These are phyloP conservation scores for Microcebus murinus DNA, from an alignment of 2,113 vertebrate species.

Conservation along the genomic window DNA sequence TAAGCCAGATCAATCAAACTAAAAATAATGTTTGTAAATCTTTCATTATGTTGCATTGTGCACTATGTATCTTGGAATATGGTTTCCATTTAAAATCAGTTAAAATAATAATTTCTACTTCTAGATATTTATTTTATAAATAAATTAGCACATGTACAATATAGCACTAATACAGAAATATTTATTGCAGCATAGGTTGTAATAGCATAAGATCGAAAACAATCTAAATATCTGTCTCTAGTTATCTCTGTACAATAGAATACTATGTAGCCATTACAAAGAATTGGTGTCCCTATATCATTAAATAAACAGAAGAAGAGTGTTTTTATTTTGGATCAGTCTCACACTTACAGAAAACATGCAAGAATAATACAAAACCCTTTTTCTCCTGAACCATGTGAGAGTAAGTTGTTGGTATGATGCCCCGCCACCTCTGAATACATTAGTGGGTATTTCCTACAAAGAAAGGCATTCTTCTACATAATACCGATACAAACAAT, in stretches of 20 bases:
- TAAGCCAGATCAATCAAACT: constrained; percentile 3
- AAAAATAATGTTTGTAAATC: constrained; percentile 1
- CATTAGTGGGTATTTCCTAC: background rate
- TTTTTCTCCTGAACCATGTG: background rate
- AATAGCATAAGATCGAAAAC: background rate
- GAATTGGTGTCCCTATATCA: background rate
- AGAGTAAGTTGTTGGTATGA: background rate
- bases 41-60: background rate
- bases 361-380: background rate
- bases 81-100: constrained; percentile 25
- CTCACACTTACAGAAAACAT: constrained; percentile 12
- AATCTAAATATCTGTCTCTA: background rate
- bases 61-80: background rate
- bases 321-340: constrained; percentile 16
- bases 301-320: background rate
- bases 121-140: constrained; percentile 12
- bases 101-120: constrained; percentile 26
- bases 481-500: background rate
- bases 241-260: background rate
- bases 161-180: background rate
- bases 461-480: background rate
- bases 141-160: background rate
- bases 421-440: background rate
- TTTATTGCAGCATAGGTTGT: background rate
- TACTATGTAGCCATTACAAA: background rate